Percentiles rank a stretch among this genome's conserved stretches.
These are phyloP conservation scores for Megalops cyprinoides DNA, from an alignment of 2,797 vertebrate species.

Conservation along the genomic window DNA sequence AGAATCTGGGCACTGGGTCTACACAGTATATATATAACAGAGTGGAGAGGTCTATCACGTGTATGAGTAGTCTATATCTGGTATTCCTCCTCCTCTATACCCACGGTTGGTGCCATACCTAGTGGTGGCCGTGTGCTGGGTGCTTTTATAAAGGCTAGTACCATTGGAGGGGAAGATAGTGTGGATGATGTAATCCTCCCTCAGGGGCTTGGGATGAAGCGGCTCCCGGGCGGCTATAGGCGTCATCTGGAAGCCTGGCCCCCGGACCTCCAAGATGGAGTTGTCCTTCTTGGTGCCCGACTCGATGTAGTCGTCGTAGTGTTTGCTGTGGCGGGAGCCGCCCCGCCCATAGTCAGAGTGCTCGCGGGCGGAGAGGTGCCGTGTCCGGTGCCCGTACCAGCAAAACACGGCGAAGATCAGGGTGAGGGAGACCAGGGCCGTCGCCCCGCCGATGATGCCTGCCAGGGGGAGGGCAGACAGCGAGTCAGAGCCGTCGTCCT, in stretches of 20 bases:
- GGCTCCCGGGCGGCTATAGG: slow-evolving; percentile 80
- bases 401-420: slow-evolving; percentile 86
- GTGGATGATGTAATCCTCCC: slow-evolving; percentile 91
- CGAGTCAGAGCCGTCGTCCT: slow-evolving; percentile 67
- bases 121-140: slow-evolving; percentile 78
- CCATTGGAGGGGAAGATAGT: slow-evolving; percentile 94
- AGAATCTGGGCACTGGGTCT: slow-evolving; percentile 75
- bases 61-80: slow-evolving; percentile 90
- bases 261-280: slow-evolving; percentile 88
- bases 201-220: slow-evolving; percentile 78
- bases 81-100: slow-evolving; percentile 89
- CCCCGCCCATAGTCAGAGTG: slow-evolving; percentile 81
- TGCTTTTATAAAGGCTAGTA: slow-evolving; percentile 86
- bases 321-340: slow-evolving; percentile 84
- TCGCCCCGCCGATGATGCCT: slow-evolving; percentile 85
- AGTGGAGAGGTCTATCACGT: slow-evolving; percentile 80
- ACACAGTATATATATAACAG: slow-evolving; percentile 73
- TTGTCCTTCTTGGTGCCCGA: slow-evolving; percentile 95
- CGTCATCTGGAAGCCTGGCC: slow-evolving; percentile 90
- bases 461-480: slow-evolving; percentile 80
- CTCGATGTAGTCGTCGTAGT: slow-evolving; percentile 88
- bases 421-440: slow-evolving; percentile 85
- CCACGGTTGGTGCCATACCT: slow-evolving; percentile 88
- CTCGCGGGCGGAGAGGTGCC: slow-evolving; percentile 78
- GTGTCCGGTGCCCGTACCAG: slow-evolving; percentile 85